Base-by-base conservation (phyloP, 2,113 vertebrate genomes). In the Oryzias celebensis region DNA sequence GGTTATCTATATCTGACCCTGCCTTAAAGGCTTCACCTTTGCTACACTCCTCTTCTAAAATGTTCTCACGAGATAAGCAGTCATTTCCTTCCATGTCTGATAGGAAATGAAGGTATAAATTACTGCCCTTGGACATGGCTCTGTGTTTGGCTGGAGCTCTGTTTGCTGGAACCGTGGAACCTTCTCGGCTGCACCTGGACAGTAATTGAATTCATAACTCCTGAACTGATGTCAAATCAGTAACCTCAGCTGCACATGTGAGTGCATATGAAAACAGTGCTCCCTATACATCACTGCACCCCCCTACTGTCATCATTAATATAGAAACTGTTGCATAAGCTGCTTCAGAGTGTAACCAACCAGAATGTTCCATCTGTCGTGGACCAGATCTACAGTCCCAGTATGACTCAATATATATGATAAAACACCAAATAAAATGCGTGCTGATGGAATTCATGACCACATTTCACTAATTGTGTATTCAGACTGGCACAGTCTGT, bases 121-220 rank as follows among this genome's bases (percentile, higher is more conserved):
- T 5, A 47, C 45, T 36, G 47, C 60, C n/a, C 62, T 63, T 68
- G 48, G 41, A 20, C 46, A 17, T 1, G 16, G 50, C 7, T 48
- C 36, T 57, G n/a, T 24, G 46, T 56, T 53, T 36, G 10, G 36
- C 63, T 57, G 44, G 45, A 10, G 31, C 48, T 13, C n/a, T 48
- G 31, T 49, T 12, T 36, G 36, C 10, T 36, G 36, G 36, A 36
- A 36, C 8, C 10, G 36, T 12, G 8, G 10, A 36, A 78, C 53
- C 43, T 53, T 59, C 71, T 68, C 74, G 81, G 36, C 52, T 41
- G 68, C 58, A 62, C 55, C 71, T 47, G 16, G 22, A 52, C 58
- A 45, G 78, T 90, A 88, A 90, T 90, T 91, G 80, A 87, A 91
- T 89, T 79, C 58, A 47, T 71, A 79, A 65, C 81, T 84, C 71